These are phyloP conservation scores for Conistra vaccinii DNA, from an alignment of 2,888 invertebrate genomes.

Conservation along the genomic window DNA sequence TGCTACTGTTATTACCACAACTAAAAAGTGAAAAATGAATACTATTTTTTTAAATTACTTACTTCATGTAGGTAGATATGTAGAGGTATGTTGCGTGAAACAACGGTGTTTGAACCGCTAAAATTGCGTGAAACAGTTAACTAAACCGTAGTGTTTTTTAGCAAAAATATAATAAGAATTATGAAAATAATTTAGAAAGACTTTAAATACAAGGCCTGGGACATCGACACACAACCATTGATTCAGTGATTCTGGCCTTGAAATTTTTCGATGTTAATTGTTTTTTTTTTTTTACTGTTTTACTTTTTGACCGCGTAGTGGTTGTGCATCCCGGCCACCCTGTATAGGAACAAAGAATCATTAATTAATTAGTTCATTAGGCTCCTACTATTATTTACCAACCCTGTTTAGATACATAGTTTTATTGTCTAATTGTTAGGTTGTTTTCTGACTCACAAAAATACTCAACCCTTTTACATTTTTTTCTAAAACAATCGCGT, in stretches of 20 bases:
- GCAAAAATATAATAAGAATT: not conserved
- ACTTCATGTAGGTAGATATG: not conserved
- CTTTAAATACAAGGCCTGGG: no score
- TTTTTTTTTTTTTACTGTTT: no score
- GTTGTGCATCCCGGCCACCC: no score
- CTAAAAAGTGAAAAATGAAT: no score
- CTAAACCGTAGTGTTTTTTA: conserved; percentile 10
- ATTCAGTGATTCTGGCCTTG: no score
- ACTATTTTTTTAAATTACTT: conserved; percentile 1
- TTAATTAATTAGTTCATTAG: not conserved
- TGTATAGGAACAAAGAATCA: not conserved
- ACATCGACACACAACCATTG: no score
- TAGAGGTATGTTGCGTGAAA: conserved; percentile 20
- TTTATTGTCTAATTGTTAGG: not conserved
- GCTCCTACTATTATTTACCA: not conserved
- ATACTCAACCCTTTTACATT: not conserved
- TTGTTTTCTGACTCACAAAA: not conserved
- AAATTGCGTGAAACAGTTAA: conserved; percentile 56
- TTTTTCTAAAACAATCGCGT: conserved; percentile 39
- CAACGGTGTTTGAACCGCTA: conserved; percentile 52
- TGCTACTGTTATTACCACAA: no score
- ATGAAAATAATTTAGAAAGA: no score
- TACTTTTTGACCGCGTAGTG: no score
- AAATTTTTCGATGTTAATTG: no score
- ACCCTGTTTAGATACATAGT: not conserved